Evolutionary conservation across 2,113 vertebrate species (phyloP).

Genomic region (Hirundichthys speculiger): DNA sequence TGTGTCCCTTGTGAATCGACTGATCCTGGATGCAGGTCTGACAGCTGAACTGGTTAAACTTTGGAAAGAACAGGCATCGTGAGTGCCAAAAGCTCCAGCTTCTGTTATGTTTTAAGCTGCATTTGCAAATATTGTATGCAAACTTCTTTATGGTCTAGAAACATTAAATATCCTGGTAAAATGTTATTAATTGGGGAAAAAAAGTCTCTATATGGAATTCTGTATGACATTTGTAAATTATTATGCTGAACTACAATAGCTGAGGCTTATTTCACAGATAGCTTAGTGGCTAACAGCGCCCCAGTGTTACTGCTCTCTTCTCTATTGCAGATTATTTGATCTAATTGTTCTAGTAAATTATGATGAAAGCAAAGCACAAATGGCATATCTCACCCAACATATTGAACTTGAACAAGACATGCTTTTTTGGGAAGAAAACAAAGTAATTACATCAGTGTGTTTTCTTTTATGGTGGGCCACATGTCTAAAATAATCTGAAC

Average conservation of each 20-base stretch:
- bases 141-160: neutral
- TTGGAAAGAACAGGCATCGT: constrained; percentile 91
- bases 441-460: constrained; percentile 53
- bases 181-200: neutral
- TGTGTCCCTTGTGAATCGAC: constrained; percentile 87
- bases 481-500: constrained; percentile 48
- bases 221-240: constrained; percentile 21
- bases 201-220: neutral
- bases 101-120: constrained; percentile 2
- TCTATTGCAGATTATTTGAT: constrained; percentile 37
- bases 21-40: constrained; percentile 93
- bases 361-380: constrained; percentile 53
- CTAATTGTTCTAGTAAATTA: constrained; percentile 36
- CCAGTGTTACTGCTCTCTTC: constrained; percentile 25
- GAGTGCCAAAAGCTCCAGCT: constrained; percentile 71
- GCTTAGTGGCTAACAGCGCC: constrained; percentile 22
- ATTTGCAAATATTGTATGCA: neutral
- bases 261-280: constrained; percentile 32
- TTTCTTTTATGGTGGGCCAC: constrained; percentile 44
- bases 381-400: constrained; percentile 42
- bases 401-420: constrained; percentile 43
- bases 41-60: constrained; percentile 89
- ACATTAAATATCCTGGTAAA: neutral
- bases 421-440: constrained; percentile 40
- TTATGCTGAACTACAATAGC: constrained; percentile 6